A percentile compares a stretch with the other conserved stretches of the same genome.
Conservation (phyloP, 2,797 vertebrate genomes). For the Arnoldichthys spilopterus region DNA sequence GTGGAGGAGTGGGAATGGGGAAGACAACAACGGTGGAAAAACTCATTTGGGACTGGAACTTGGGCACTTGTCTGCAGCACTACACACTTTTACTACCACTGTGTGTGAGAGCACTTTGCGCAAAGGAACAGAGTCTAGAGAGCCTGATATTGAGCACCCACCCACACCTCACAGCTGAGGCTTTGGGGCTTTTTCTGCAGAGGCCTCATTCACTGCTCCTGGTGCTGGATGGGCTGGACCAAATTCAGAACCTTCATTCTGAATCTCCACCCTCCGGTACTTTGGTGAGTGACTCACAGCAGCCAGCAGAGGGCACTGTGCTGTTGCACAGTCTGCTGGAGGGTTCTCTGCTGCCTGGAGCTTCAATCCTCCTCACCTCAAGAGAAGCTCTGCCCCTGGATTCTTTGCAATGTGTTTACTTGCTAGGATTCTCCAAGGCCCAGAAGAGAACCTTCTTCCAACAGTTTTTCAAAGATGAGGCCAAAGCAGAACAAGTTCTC, state of each 20-base stretch:
- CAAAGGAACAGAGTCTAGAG: conserved; percentile 62
- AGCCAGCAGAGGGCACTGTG: conserved; percentile 49
- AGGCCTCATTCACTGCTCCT: conserved; percentile 71
- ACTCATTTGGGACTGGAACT: conserved; percentile 73
- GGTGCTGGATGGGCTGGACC: conserved; percentile 77
- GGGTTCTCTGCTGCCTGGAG: conserved; percentile 72
- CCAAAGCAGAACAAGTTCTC: conserved; percentile 54
- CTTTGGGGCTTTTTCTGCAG: conserved; percentile 50
- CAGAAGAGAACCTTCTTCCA: conserved; percentile 71
- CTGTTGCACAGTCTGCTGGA: conserved; percentile 74
- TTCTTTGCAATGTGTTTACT: conserved; percentile 56
- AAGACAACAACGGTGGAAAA: conserved; percentile 77
- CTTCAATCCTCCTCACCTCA: conserved; percentile 69
- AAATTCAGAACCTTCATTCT: conserved; percentile 51
- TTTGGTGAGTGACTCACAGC: conserved; percentile 58
- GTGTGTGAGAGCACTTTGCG: conserved; percentile 61
- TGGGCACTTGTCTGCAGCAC: conserved; percentile 63
- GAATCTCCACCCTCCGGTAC: conserved; percentile 31
- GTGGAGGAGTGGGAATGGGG: conserved; percentile 74
- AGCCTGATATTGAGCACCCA: conserved; percentile 60
- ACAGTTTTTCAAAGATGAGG: conserved; percentile 65
- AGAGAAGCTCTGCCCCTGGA: conserved; percentile 43
- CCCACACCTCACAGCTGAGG: conserved; percentile 48
- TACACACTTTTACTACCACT: conserved; percentile 73
- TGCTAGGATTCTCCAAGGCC: conserved; percentile 74